These are phyloP conservation scores for Syngnathoides biaculeatus DNA, from an alignment of 2,113 vertebrate genomes.

Conservation along the genomic window DNA sequence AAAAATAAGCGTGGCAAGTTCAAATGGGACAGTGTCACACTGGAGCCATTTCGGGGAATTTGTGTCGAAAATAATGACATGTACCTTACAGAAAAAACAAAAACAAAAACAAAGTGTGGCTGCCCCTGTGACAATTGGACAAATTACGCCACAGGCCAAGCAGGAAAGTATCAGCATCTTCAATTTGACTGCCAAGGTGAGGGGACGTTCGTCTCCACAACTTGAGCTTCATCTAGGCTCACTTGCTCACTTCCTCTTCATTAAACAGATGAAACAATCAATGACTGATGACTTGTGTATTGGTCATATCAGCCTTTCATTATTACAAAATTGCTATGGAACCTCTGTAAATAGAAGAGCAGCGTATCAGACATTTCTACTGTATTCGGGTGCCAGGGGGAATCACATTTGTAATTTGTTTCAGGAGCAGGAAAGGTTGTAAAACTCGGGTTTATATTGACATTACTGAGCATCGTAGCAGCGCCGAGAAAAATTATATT, in stretches of 20 bases:
- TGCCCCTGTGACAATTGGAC: conserved; percentile 2
- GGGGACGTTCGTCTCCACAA: conserved; percentile 10
- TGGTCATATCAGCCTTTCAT: no score
- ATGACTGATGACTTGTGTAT: no score
- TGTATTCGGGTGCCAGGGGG: no score
- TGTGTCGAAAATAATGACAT: conserved; percentile 3
- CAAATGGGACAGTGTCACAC: not conserved
- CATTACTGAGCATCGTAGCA: not conserved
- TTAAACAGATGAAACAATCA: not conserved
- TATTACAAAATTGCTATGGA: no score
- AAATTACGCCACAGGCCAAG: conserved; percentile 2
- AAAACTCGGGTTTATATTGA: not conserved
- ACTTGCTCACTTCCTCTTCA: not conserved
- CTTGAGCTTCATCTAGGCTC: no score
- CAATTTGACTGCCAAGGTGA: conserved; percentile 16
- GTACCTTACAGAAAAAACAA: not conserved
- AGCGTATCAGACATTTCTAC: no score
- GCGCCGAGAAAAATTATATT: not conserved
- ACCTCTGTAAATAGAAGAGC: not conserved
- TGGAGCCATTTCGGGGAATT: conserved; percentile 3
- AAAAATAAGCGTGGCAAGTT: not conserved
- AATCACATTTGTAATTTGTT: no score
- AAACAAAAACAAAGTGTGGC: conserved; percentile 4
- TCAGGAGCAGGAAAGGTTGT: no score
- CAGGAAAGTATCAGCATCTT: conserved; percentile 7